phyloP scores from a whole-genome alignment of 2,797 vertebrate genomes.

The Lophius americanus region DNA sequence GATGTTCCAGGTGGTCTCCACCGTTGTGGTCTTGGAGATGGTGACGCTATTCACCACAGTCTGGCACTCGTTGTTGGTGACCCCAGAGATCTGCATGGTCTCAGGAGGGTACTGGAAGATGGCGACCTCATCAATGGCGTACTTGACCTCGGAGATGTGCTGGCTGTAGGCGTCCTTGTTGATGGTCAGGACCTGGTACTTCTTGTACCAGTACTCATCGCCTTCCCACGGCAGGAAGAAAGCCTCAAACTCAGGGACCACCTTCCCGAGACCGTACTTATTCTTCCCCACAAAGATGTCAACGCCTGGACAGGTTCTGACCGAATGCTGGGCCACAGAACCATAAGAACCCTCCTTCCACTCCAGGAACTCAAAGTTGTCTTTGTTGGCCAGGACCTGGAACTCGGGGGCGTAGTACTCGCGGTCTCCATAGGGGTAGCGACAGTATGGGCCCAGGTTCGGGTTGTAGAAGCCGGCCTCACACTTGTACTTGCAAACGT shows the following conservation, averaged over 20 bases:
- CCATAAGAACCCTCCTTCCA: conserved; percentile 80
- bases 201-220: conserved; percentile 83
- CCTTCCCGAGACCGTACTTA: conserved; percentile 83
- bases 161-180: conserved; percentile 79
- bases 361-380: conserved; percentile 82
- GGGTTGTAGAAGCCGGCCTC: conserved; percentile 80
- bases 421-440: conserved; percentile 75
- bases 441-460: conserved; percentile 77
- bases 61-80: conserved; percentile 82
- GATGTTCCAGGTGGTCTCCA: conserved; percentile 81
- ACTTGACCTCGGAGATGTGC: conserved; percentile 75
- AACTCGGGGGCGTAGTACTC: conserved; percentile 76
- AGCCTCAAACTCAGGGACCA: conserved; percentile 75
- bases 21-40: conserved; percentile 76
- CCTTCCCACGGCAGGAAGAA: conserved; percentile 84
- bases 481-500: conserved; percentile 79
- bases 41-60: conserved; percentile 72
- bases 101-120: conserved; percentile 80
- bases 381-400: conserved; percentile 77
- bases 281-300: conserved; percentile 80
- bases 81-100: conserved; percentile 77
- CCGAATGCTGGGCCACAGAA: conserved; percentile 69
- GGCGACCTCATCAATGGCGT: conserved; percentile 71
- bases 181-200: conserved; percentile 76
- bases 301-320: conserved; percentile 70